Evolutionary conservation across 1,140 invertebrate genomes (phyloP).

Genomic region (Bactericera cockerelli): DNA sequence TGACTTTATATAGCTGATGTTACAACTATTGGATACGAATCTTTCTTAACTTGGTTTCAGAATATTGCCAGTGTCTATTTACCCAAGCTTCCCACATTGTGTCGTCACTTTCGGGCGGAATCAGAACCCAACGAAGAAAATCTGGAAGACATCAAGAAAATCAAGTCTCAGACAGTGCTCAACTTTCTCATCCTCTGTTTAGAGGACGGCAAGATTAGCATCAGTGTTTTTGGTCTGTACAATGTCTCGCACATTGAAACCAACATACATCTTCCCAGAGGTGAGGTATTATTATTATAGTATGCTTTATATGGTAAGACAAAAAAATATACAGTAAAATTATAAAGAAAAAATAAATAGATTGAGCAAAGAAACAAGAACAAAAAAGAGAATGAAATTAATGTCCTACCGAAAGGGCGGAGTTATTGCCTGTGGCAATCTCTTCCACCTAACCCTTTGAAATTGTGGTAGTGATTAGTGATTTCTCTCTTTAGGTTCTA

Average conservation of each 20-base stretch:
- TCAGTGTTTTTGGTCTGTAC: slow-evolving; percentile 73
- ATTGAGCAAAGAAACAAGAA: too few species aligned
- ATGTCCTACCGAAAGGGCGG: too few species aligned
- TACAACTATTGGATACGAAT: too few species aligned
- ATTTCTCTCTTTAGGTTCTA: too few species aligned
- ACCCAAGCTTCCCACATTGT: slow-evolving; percentile 40
- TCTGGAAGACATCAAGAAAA: slow-evolving; percentile 42
- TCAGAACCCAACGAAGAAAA: slow-evolving; percentile 38
- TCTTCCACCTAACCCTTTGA: too few species aligned
- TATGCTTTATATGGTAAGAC: slow-evolving; percentile 39
- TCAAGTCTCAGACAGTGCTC: slow-evolving; percentile 48
- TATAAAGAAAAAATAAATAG: too few species aligned
- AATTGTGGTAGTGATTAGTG: too few species aligned
- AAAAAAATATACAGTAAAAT: too few species aligned
- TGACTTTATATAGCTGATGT: too few species aligned
- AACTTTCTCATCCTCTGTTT: slow-evolving; percentile 68
- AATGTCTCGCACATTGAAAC: slow-evolving; percentile 20
- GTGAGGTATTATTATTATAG: slow-evolving; percentile 41
- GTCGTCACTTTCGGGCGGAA: slow-evolving; percentile 36
- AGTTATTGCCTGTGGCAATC: too few species aligned
- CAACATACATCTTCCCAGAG: background rate
- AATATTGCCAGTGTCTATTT: slow-evolving; percentile 33
- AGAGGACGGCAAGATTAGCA: slow-evolving; percentile 47
- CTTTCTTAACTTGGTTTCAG: too few species aligned
- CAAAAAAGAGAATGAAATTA: too few species aligned